These are phyloP conservation scores for Stenodera caucasica DNA, from an alignment of 2,888 invertebrate species.

Conservation along the genomic window DNA sequence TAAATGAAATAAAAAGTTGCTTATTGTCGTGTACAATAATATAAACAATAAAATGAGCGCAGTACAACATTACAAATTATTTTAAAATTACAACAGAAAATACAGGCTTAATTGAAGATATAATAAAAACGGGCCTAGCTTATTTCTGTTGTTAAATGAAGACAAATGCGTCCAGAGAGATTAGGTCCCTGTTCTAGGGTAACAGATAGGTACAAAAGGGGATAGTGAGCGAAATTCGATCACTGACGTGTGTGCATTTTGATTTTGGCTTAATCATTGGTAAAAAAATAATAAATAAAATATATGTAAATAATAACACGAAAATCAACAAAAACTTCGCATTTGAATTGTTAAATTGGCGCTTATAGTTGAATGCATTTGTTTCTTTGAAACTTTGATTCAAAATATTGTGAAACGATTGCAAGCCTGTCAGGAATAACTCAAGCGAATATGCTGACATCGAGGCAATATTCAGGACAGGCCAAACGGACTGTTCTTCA, in stretches of 20 bases:
- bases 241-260: not conserved
- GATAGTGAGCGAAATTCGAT: not conserved
- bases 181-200: slow-evolving; percentile 15
- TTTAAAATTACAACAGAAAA: slow-evolving; percentile 26
- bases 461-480: not conserved
- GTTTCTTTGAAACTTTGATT: slow-evolving; percentile 2
- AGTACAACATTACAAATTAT: slow-evolving; percentile 27
- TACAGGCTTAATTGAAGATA: slow-evolving; percentile 31
- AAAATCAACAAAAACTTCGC: no score
- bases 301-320: not conserved
- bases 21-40: not conserved
- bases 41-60: slow-evolving; percentile 19
- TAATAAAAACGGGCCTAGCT: slow-evolving; percentile 31
- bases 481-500: not conserved
- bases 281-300: not conserved
- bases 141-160: slow-evolving; percentile 35
- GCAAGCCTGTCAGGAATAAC: not conserved
- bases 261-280: not conserved
- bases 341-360: not conserved
- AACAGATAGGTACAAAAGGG: slow-evolving; percentile 13
- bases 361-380: slow-evolving; percentile 3
- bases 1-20: not conserved
- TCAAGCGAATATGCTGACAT: not conserved
- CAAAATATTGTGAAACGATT: not conserved
- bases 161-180: slow-evolving; percentile 35